Base-by-base conservation (phyloP, 2,797 vertebrate species). In the Fratercula arctica region DNA sequence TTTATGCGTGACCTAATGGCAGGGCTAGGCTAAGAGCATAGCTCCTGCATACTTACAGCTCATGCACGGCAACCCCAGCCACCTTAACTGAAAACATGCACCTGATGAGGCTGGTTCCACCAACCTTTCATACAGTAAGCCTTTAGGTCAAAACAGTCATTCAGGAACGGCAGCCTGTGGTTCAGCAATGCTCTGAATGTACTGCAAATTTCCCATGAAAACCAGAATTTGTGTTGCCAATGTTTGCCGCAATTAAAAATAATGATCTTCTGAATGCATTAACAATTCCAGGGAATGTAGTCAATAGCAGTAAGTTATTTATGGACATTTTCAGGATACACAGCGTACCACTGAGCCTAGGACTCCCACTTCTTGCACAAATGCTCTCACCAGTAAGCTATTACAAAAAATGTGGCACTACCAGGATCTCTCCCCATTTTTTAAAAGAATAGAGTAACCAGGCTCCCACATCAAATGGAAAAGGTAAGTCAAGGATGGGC, bases 71-170 rank as follows among this genome's bases (percentile, higher is more conserved):
- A 50, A 3, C 28, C 66, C 37, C 19, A 74, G 6, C 7, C 31
- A 26, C 28, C 33, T 43, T 67, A 33, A 68, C 37, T 45, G 57
- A 57, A 90, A 88, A 41, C 5, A 8, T 8, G 15, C 24, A 57
- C 8, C 3, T 26, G 8, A 17, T 70, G 11, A 54, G 37, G 9
- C 1, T 59, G 11, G 7, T 69, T 90, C 29, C 20, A 63, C 16
- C 6, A 73, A 2, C 6, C 6, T 63, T 54, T 33, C 24, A 9
- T 39, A 21, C 10, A 24, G 37, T 31, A 41, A 61, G 54, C 9
- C 20, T 66, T 48, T 25, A 56, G 26, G 18, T 35, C 18, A 39
- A 48, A 77, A 39, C 0, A 1, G 5, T 37, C 5, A 8, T 21
- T 77, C 56, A 63, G 35, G 56, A 93, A 26, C 54, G 41, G 33